Evolutionary conservation across 1,140 invertebrate genomes (phyloP), one percentile per base, ranked within the genome.

Genomic region (Drosophila gunungcola): DNA sequence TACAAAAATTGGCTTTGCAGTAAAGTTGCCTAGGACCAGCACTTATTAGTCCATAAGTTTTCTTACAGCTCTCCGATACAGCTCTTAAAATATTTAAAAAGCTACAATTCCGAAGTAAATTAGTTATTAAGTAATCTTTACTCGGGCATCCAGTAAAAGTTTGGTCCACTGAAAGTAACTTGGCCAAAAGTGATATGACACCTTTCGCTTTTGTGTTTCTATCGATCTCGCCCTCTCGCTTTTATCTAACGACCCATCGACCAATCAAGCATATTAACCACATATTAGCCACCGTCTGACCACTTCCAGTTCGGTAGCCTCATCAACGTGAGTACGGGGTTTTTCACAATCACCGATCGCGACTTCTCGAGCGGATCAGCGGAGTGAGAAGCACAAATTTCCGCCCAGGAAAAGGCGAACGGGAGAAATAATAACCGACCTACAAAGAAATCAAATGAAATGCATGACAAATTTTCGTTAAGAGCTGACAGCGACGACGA

Each of bases 381-480:
- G 25, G 16, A 63, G 61, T 32, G 53, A 38, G 42, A 38, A 25
- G 36, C 69, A 36, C 25, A 48, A n/a, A 46, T 53, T 75, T 75
- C 73, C 70, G 61, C 29, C 72, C 46, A 65, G 72, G 69, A 75
- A 72, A 72, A 56, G 34, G 34, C 13, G 42, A 64, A 34, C 43
- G 32, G 43, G 43, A 27, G 29, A 9, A 53, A n/a, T 41, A 67
- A 67, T 67, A 48, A 13, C 27, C 11, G 21, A 25, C 10, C 34
- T 3, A 46, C 34, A 75, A 74, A 32, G 70, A 73, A 74, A 73
- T 73, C 69, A 63, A 74, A 74, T 74, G 73, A 76, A 76, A 76
- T 67, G 73, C 73, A 65, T 76, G 73, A 76, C 73, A 76, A 75
- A 76, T 61, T 76, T 25, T 36, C 5, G 36, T 52, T 46, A 46